Percentiles rank a stretch among this genome's conserved stretches.
phyloP scores from a whole-genome alignment of 2,113 vertebrate genomes.

The Naja naja region DNA sequence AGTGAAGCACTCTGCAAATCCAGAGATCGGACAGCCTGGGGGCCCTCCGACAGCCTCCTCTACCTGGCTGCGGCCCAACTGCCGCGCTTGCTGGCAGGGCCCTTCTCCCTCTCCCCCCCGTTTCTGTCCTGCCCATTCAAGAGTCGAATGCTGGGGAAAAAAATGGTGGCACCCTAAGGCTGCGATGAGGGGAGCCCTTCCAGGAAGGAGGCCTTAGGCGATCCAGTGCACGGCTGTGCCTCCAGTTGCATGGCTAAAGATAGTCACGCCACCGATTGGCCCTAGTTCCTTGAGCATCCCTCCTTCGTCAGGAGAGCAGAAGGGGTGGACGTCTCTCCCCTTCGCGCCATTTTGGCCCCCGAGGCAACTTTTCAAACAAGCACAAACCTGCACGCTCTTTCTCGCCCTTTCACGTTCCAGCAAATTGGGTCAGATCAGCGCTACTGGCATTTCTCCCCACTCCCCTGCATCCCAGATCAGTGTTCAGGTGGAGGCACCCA shows the following conservation, averaged over 20 bases:
- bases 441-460: background rate
- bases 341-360: background rate
- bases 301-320: background rate
- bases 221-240: background rate
- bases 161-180: background rate
- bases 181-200: fast-evolving
- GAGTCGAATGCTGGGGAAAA: background rate
- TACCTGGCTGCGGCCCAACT: background rate
- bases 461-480: background rate
- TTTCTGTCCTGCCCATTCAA: background rate
- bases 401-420: slow-evolving; percentile 10
- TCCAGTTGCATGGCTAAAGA: background rate
- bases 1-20: background rate
- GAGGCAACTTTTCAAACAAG: fast-evolving
- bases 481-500: background rate
- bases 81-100: background rate
- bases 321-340: too few relatives aligned
- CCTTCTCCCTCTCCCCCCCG: background rate
- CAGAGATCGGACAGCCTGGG: background rate
- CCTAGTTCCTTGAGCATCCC: background rate
- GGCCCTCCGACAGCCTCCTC: background rate
- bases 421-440: background rate
- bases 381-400: background rate
- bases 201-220: slow-evolving; percentile 10
- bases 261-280: slow-evolving; percentile 9